Percentiles rank a stretch among this genome's conserved stretches.
Conservation (phyloP, 2,888 invertebrate species). For the Lasioglossum lativentre region DNA sequence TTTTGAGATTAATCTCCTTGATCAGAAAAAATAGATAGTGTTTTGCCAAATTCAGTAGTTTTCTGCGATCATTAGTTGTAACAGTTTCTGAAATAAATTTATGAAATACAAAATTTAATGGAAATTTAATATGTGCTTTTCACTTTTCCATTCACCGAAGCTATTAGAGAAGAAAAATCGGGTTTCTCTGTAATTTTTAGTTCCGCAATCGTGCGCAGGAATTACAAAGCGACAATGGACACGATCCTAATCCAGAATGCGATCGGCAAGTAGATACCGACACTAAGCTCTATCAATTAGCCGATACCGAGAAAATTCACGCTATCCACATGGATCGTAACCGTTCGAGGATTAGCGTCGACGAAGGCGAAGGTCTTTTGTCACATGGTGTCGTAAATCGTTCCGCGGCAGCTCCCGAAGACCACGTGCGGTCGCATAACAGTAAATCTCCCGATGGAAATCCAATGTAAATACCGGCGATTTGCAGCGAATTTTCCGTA, state of each 20-base stretch:
- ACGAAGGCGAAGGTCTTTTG: constrained; percentile 45
- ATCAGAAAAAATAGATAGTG: too few species aligned
- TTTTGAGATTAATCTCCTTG: too few species aligned
- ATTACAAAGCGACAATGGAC: neutral
- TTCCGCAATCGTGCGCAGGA: neutral
- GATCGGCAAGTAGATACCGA: neutral
- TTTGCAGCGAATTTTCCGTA: constrained; percentile 24
- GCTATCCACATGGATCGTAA: neutral
- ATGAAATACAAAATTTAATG: too few species aligned
- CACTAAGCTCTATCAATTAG: constrained; percentile 32
- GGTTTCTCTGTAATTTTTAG: neutral
- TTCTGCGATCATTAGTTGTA: too few species aligned
- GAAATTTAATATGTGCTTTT: too few species aligned
- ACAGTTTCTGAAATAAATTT: too few species aligned
- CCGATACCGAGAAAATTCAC: constrained; percentile 10
- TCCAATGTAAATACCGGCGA: constrained; percentile 27
- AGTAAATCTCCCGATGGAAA: constrained; percentile 32
- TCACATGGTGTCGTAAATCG: constrained; percentile 42
- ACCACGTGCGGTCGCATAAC: neutral
- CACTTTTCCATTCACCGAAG: too few species aligned
- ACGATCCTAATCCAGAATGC: neutral
- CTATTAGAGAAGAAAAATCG: too few species aligned
- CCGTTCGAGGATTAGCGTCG: constrained; percentile 22
- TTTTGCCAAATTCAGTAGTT: too few species aligned
- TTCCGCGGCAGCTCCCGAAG: neutral